Conservation (phyloP, 1,140 invertebrate genomes). For the Leptopilina clavipes region DNA sequence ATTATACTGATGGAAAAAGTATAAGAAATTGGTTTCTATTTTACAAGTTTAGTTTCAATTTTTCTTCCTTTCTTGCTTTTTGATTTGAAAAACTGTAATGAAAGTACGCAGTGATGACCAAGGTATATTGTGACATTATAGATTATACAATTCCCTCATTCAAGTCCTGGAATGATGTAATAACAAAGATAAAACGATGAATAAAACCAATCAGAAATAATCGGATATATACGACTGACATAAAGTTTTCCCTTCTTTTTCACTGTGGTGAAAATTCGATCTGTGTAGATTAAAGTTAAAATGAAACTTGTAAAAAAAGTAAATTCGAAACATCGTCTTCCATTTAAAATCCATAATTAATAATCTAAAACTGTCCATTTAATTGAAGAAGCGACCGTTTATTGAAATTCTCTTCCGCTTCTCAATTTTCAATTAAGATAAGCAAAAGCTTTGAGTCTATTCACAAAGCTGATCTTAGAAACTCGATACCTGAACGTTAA, state of each 20-base stretch:
- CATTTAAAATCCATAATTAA: slow-evolving; percentile 17
- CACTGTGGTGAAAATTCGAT: background rate
- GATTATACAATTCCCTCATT: slow-evolving; percentile 4
- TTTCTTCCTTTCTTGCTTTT: background rate
- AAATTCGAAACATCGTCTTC: slow-evolving; percentile 4
- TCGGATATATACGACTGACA: background rate
- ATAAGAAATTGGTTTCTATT: too few relatives aligned
- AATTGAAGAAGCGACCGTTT: background rate
- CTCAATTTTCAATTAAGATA: slow-evolving; percentile 29
- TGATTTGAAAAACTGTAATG: slow-evolving; percentile 4
- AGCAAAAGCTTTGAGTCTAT: slow-evolving; percentile 23
- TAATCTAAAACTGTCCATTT: slow-evolving; percentile 15
- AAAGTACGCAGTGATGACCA: background rate
- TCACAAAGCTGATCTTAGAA: slow-evolving; percentile 19
- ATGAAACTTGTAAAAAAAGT: background rate
- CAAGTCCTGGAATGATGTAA: background rate
- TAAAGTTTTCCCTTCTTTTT: background rate
- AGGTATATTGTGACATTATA: background rate
- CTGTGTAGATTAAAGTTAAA: background rate
- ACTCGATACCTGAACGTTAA: slow-evolving; percentile 17
- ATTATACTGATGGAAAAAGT: too few relatives aligned
- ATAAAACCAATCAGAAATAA: slow-evolving; percentile 20
- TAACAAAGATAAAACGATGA: background rate
- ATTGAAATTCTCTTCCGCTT: background rate
- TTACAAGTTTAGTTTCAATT: too few relatives aligned